Conservation (phyloP, 2,888 invertebrate genomes). For the Folsomia candida region DNA sequence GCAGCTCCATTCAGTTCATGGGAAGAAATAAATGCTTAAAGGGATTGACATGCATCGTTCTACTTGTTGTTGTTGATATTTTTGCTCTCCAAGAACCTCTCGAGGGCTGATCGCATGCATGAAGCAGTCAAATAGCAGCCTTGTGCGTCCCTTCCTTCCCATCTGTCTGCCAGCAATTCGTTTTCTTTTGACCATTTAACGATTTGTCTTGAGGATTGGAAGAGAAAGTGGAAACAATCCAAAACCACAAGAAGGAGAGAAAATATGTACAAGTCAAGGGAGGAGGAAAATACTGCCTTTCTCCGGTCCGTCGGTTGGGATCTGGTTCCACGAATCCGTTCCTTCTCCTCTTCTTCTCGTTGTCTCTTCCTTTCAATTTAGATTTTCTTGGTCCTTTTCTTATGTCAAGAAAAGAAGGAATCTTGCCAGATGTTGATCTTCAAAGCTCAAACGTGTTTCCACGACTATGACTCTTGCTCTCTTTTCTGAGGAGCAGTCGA, state of each 20-base stretch:
- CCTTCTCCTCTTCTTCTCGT: too few species aligned
- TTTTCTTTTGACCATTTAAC: slow-evolving; percentile 5
- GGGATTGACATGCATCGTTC: slow-evolving; percentile 14
- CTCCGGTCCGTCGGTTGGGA: not conserved
- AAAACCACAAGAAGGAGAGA: not conserved
- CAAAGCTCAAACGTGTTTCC: not conserved
- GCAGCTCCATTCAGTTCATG: too few species aligned
- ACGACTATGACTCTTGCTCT: not conserved
- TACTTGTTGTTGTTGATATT: slow-evolving; percentile 5
- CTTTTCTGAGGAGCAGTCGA: not conserved
- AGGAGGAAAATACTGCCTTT: not conserved
- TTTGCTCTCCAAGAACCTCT: slow-evolving; percentile 10
- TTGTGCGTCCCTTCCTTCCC: not conserved
- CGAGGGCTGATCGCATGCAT: slow-evolving; percentile 19
- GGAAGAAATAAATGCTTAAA: too few species aligned
- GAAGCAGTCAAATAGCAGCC: slow-evolving; percentile 14
- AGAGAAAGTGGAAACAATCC: not conserved
- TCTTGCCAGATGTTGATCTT: not conserved
- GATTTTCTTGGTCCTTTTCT: not conserved
- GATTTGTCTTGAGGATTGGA: not conserved
- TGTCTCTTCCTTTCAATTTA: slow-evolving; percentile 3
- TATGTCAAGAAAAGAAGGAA: not conserved
- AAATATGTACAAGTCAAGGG: not conserved
- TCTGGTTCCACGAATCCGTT: not conserved
- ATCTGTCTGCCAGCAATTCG: not conserved